Evolutionary conservation across 2,888 invertebrate genomes (phyloP), one percentile per base, ranked within the genome.

Genomic region (Lycaena phlaeas): DNA sequence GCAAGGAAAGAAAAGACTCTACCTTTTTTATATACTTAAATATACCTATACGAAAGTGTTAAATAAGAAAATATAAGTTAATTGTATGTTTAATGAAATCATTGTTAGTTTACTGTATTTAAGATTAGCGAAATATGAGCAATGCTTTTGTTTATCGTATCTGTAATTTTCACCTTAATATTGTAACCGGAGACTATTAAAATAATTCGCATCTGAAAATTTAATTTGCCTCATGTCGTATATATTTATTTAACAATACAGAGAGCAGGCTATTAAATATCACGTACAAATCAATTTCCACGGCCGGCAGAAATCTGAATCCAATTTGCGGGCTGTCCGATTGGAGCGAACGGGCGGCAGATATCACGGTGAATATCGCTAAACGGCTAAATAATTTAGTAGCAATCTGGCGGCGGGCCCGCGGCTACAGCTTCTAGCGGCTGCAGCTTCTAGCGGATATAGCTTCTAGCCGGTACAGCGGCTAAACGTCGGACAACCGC

Each of bases 311-410:
- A 77, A 79, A 81, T 79, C 76, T 82, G 78, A 81, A 84, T 82
- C 75, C 82, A 84, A 82, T 84, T 82, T 84, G 77, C 72, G 65
- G 75, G 70, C 75, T 79, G 82, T 82, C 82, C 76, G 79, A 73
- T 73, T 63, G 70, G 57, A 63, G 64, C 70, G 73, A 63, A 53
- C 66, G 67, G 45, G 44, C 52, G 57, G 54, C 55, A 52, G 76
- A 71, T 78, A 79, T 77, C 77, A 65, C 66, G 59, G 63, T 61
- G 77, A 81, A 79, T 82, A 82, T 84, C 79, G 66, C 78, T 84
- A 82, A 84, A 77, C 75, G 75, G 73, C 76, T 81, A 78, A 84
- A 84, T 82, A 74, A 84, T 82, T 84, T 79, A 82, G 78, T 72
- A 70, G 74, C 76, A 74, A 74, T 75, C 76, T 71, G 68, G 52